Conservation (phyloP, 2,888 invertebrate species). For the Chrysolina oricalcia region DNA sequence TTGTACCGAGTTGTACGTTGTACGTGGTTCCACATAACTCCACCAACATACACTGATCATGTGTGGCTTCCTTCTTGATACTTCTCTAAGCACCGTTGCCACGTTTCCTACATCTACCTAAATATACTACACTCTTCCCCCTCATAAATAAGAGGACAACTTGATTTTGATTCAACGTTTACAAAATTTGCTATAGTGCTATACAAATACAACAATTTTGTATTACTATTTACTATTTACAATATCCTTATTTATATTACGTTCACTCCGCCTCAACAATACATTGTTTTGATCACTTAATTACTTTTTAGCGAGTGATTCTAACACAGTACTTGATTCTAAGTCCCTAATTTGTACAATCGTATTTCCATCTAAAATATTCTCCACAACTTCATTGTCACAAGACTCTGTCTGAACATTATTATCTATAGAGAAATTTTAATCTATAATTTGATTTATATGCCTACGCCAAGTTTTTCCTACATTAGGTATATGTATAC, state of each 20-base stretch:
- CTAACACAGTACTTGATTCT: neutral
- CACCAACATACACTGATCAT: neutral
- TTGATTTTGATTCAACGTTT: too few relatives aligned
- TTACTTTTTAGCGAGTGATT: neutral
- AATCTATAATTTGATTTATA: slow-evolving; percentile 15
- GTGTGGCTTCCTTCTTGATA: too few relatives aligned
- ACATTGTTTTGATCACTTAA: neutral
- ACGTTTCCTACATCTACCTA: too few relatives aligned
- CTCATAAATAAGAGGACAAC: too few relatives aligned
- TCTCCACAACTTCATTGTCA: neutral
- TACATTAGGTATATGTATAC: slow-evolving; percentile 17
- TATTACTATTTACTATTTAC: too few relatives aligned
- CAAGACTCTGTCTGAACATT: neutral
- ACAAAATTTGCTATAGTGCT: too few relatives aligned
- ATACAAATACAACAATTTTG: too few relatives aligned
- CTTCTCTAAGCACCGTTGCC: too few relatives aligned
- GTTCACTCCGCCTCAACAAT: neutral
- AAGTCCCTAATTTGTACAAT: neutral
- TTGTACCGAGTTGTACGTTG: too few relatives aligned
- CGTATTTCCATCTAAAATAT: neutral
- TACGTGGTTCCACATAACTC: too few relatives aligned
- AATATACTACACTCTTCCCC: too few relatives aligned
- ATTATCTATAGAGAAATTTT: neutral
- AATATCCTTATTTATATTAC: too few relatives aligned
- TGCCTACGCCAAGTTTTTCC: slow-evolving; percentile 19